These are phyloP conservation scores for Drosophila paramelanica DNA, from an alignment of 2,888 invertebrate genomes.

Conservation along the genomic window DNA sequence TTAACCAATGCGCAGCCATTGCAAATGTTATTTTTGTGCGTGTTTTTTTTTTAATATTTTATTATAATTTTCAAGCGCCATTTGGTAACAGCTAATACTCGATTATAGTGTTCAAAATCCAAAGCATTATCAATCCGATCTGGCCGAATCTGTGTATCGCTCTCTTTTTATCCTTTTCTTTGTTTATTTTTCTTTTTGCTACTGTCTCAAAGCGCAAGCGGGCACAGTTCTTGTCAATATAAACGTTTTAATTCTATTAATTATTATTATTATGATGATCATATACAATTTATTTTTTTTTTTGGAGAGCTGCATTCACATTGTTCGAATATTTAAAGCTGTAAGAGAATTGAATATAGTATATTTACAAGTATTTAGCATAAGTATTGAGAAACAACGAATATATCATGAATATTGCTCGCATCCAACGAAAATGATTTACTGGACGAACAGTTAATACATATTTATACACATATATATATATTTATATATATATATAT, in stretches of 20 bases:
- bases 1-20: conserved; percentile 42
- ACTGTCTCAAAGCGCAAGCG: conserved; percentile 13
- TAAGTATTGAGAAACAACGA: conserved; percentile 54
- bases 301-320: conserved; percentile 16
- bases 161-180: background rate
- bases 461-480: conserved; percentile 13
- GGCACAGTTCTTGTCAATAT: conserved; percentile 39
- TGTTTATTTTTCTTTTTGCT: background rate
- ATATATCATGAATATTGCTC: conserved; percentile 25
- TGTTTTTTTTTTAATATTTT: conserved; percentile 11
- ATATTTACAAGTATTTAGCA: conserved; percentile 14
- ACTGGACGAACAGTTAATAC: conserved; percentile 1
- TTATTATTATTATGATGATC: conserved; percentile 9
- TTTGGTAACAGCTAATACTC: conserved; percentile 29
- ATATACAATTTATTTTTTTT: conserved; percentile 16
- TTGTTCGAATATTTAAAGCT: conserved; percentile 48
- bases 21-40: conserved; percentile 34
- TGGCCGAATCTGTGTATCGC: conserved; percentile 7
- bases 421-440: conserved; percentile 30
- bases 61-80: conserved; percentile 12
- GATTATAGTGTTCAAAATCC: conserved; percentile 17
- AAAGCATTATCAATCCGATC: conserved; percentile 4
- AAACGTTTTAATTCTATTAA: conserved; percentile 32
- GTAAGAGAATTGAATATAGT: conserved; percentile 28
- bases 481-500: conserved; percentile 1